phyloP scores from a whole-genome alignment of 37 sponge, comb jelly and placozoan genomes.

The Hormiphora californensis region DNA sequence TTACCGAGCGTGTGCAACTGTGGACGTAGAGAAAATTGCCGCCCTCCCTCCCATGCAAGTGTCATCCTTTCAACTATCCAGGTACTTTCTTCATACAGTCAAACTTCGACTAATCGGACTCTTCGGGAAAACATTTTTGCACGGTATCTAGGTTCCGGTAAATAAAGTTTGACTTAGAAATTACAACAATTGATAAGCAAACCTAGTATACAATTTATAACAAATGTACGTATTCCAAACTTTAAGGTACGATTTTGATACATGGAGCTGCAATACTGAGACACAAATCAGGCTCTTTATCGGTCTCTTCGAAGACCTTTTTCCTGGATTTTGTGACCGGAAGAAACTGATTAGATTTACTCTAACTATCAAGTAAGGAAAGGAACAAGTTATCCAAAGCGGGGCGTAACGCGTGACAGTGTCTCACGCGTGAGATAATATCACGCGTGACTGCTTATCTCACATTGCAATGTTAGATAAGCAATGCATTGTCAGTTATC shows the following conservation, averaged over 20 bases:
- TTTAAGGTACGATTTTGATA: not conserved
- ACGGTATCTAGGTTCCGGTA: too few species aligned
- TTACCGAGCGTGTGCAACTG: not conserved
- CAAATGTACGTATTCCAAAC: too few species aligned
- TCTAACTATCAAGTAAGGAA: not conserved
- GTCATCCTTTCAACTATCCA: conserved; percentile 2
- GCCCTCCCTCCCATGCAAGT: not conserved
- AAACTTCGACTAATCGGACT: too few species aligned
- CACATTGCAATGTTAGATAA: too few species aligned
- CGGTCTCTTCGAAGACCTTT: conserved; percentile 4
- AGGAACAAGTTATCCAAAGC: not conserved
- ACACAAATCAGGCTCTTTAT: not conserved
- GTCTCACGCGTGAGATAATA: too few species aligned
- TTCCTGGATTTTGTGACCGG: not conserved
- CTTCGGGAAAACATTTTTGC: too few species aligned
- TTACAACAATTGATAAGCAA: too few species aligned
- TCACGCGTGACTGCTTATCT: too few species aligned
- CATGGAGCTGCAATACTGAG: not conserved
- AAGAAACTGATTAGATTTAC: conserved; percentile 11
- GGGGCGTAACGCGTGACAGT: not conserved
- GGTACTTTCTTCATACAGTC: too few species aligned
- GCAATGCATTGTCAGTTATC: too few species aligned
- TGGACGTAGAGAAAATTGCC: not conserved
- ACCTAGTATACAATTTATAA: too few species aligned
- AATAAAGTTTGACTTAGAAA: too few species aligned